These are phyloP conservation scores for Drosophila pegasa DNA, from an alignment of 2,888 invertebrate genomes.

Conservation along the genomic window DNA sequence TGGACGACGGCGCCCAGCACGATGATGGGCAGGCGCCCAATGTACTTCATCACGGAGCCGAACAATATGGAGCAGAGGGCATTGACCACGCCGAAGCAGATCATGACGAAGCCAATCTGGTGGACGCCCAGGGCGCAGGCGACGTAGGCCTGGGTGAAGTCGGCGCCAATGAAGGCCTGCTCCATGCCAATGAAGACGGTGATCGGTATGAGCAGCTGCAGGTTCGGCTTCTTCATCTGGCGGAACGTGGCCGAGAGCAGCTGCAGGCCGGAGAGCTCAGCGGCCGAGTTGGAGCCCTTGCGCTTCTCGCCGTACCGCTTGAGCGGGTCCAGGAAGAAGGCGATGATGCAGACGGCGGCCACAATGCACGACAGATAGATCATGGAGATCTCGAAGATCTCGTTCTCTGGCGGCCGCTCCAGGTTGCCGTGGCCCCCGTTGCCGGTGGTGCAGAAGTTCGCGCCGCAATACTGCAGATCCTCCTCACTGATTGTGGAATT, in stretches of 20 bases:
- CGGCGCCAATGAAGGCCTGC: constrained; percentile 97
- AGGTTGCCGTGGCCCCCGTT: constrained; percentile 90
- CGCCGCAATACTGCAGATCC: constrained; percentile 89
- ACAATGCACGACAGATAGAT: constrained; percentile 95
- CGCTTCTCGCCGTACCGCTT: constrained; percentile 96
- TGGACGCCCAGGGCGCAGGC: constrained; percentile 95
- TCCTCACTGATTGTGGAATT: constrained; percentile 85
- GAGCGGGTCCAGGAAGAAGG: constrained; percentile 94
- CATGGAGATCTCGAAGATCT: constrained; percentile 94
- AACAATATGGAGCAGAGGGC: constrained; percentile 96
- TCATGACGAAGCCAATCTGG: constrained; percentile 98
- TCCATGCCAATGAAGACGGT: constrained; percentile 99
- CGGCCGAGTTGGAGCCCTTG: constrained; percentile 89
- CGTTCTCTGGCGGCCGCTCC: constrained; percentile 91
- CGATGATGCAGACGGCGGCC: constrained; percentile 93
- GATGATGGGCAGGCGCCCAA: constrained; percentile 94
- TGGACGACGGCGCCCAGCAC: constrained; percentile 87
- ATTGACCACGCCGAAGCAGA: constrained; percentile 97
- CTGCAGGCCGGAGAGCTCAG: constrained; percentile 91
- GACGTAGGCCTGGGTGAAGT: constrained; percentile 93
- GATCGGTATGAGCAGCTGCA: constrained; percentile 96
- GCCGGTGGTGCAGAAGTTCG: constrained; percentile 92
- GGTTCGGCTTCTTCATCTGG: constrained; percentile 95
- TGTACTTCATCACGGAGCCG: constrained; percentile 96
- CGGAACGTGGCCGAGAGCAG: constrained; percentile 94